Percentiles rank a stretch among this genome's conserved stretches.
These are phyloP conservation scores for Misgurnus mizolepis DNA, from an alignment of 2,113 vertebrate genomes.

Conservation along the genomic window DNA sequence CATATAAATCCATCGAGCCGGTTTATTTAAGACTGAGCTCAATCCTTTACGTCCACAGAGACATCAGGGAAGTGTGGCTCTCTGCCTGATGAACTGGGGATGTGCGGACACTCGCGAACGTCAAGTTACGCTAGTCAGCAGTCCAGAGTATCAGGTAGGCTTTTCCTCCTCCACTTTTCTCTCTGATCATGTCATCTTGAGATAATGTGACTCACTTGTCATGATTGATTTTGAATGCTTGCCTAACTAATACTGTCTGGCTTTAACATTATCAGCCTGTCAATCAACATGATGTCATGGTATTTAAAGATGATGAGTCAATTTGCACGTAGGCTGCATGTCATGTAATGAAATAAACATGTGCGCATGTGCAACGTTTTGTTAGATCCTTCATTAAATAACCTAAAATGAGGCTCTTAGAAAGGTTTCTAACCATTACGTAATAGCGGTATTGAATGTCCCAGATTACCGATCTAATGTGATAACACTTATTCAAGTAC, in stretches of 20 bases:
- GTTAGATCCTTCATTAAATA: constrained; percentile 18
- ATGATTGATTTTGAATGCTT: constrained; percentile 27
- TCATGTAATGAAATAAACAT: constrained; percentile 2
- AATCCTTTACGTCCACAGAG: constrained; percentile 71
- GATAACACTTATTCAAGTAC: constrained; percentile 26
- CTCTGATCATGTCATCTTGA: not conserved
- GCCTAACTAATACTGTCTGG: not conserved
- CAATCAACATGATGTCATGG: not conserved
- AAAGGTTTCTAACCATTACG: not conserved
- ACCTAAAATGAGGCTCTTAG: constrained; percentile 8
- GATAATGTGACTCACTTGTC: not conserved
- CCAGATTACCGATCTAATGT: constrained; percentile 22
- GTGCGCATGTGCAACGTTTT: not conserved
- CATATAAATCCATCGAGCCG: not conserved
- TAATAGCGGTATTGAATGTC: constrained; percentile 36
- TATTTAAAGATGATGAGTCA: not conserved
- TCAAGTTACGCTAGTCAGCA: constrained; percentile 97
- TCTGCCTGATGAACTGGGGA: constrained; percentile 85
- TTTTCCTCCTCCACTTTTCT: not conserved
- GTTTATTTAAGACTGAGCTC: constrained; percentile 19
- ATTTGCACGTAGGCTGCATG: not conserved
- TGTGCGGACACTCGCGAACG: constrained; percentile 91
- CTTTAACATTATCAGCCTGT: constrained; percentile 19
- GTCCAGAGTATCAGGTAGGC: constrained; percentile 93
- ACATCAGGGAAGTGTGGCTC: constrained; percentile 84